Conservation (phyloP, 2,888 invertebrate species). For the Tachystola acroxantha region DNA sequence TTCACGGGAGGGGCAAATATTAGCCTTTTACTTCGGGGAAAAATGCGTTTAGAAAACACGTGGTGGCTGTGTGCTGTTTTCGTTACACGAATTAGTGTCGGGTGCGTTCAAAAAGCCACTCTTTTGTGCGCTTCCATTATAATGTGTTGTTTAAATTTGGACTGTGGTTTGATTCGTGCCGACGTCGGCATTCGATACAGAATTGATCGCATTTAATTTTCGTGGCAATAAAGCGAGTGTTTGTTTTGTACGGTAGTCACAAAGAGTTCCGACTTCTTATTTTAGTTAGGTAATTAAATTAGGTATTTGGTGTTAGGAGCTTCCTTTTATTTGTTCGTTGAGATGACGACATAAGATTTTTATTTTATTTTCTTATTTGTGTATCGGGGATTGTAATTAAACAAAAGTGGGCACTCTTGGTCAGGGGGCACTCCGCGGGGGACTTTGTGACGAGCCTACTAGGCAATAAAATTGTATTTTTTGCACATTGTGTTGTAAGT, state of each 20-base stretch:
- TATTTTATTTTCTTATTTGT: too few relatives aligned
- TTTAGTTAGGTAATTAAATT: neutral
- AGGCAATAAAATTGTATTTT: too few relatives aligned
- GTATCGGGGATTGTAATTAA: too few relatives aligned
- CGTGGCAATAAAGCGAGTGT: slow-evolving; percentile 45
- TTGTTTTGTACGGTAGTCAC: slow-evolving; percentile 46
- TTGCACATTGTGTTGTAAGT: too few relatives aligned
- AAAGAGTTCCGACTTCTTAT: too few relatives aligned
- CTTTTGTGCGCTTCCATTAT: slow-evolving; percentile 40
- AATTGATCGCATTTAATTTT: slow-evolving; percentile 59
- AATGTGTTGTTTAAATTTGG: slow-evolving; percentile 39
- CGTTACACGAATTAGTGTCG: slow-evolving; percentile 68
- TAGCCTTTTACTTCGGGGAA: slow-evolving; percentile 68
- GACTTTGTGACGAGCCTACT: too few relatives aligned
- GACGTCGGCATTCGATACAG: slow-evolving; percentile 23
- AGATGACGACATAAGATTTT: too few relatives aligned
- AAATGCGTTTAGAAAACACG: slow-evolving; percentile 71
- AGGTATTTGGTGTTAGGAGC: slow-evolving; percentile 3
- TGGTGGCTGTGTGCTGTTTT: slow-evolving; percentile 66
- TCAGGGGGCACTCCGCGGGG: too few relatives aligned
- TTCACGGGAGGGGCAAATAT: slow-evolving; percentile 71
- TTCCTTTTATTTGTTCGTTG: too few relatives aligned
- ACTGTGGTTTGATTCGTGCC: slow-evolving; percentile 23
- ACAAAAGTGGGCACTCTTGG: too few relatives aligned
- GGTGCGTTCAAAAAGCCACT: slow-evolving; percentile 39